Base-by-base conservation (phyloP, 2,797 vertebrate species). In the Lacerta viridis region DNA sequence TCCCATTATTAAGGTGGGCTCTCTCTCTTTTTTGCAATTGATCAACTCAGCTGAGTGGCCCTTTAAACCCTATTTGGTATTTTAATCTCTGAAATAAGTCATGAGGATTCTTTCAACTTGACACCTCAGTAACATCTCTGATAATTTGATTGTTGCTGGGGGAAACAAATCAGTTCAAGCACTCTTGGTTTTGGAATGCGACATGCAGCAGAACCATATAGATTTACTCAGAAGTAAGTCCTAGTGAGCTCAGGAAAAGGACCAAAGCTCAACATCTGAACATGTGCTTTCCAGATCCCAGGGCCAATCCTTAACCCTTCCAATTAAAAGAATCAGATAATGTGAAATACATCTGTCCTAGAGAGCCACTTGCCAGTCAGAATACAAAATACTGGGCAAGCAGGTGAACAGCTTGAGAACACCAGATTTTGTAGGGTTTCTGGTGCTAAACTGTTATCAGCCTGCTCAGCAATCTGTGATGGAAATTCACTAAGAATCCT, bases 21-120 rank as follows among this genome's bases (percentile, higher is more conserved):
- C 50, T 55, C 13, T 55, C 50, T 61, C 23, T 7, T 0, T 4
- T 7, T 87, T 1, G 64, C 46, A 5, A 2, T 61, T 29, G 78
- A 39, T 7, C 36, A 66, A 50, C 68, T 80, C 10, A 33, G 86
- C 64, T 46, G 41, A 41, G 2, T 78, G 83, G 3, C 20, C 79
- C 9, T 11, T 64, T 7, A n/a, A 3, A 33, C 80, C 1, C 3
- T 1, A 1, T 1, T 7, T 8, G 27, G 8, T 0, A 71, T 2
- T 29, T 80, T 83, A 83, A 18, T 36, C 8, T 33, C 39, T 59
- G 50, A 13, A 55, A 55, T 55, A 41, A 7, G 3, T 33, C 39
- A 20, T 41, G 4, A 68, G 10, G 61, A 23, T 10, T n/a, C 50
- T 20, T 77, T 82, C n/a, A 27, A 1, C 6, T 39, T 61, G 86